Evolutionary conservation across 2,888 invertebrate species (phyloP), one percentile per base, ranked within the genome.

Genomic region (Gisinianus flammeolus): DNA sequence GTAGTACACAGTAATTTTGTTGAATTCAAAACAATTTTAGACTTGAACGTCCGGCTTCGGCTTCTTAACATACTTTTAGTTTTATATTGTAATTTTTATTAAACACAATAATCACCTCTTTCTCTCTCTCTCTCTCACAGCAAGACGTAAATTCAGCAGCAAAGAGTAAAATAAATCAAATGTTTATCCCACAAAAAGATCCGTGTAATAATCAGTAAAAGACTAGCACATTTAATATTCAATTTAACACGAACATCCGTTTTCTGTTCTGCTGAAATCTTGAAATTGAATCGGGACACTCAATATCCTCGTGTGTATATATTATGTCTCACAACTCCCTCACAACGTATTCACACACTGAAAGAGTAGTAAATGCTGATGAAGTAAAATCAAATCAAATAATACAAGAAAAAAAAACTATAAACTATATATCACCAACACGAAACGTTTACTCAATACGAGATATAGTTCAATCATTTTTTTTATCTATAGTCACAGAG

Each of bases 1-100:
- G 64, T 26, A 64, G 28, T 64, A 28, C 64, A 30, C 26, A 64
- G 30, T 64, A 64, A 64, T 26, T 64, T 64, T 28, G 64, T 44
- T 44, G 44, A 44, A 44, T 44, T 19, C 64, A 64, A 28, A 58
- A 26, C 26, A 64, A 64, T 64, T 64, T 64, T 26, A 64, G 30
- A 26, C 5, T 26, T 5, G 16, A 64, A 64, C 58, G 26, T 26
- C 64, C 8, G 12, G 16, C 44, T 12, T 12, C 44, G 12, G 12
- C 44, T 44, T 44, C 12, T 19, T 44, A 44, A 44, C 44, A 44
- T 44, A 64, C 64, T 64, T 26, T 64, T 26, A 64, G 28, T 8
- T 64, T 30, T 64, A 16, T 64, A 58, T 58, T 10, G 22, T 58
- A n/a, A 28, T 64, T 64, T 56, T 56, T 56, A 12, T 56, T 64